A percentile compares a stretch with the other conserved stretches of the same genome.
Conservation (phyloP, 2,113 vertebrate genomes). For the Catharus minimus region DNA sequence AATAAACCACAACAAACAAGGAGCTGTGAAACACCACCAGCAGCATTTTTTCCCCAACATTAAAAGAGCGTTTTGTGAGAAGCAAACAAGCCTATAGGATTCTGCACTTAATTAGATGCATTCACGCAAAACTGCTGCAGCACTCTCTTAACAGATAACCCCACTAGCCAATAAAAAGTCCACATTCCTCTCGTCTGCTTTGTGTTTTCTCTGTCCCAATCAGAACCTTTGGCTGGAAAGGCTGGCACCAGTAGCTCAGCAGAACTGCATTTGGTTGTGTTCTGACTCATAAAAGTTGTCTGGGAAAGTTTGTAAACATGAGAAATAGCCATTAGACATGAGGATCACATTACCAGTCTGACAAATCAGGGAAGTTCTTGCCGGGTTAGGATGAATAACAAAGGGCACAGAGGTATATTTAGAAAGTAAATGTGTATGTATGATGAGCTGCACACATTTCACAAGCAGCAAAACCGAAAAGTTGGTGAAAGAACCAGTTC, state of each 20-base stretch:
- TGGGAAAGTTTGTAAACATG: slow-evolving; percentile 28
- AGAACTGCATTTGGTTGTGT: neutral
- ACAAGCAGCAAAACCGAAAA: slow-evolving; percentile 10
- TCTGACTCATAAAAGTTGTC: slow-evolving; percentile 34
- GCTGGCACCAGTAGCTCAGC: neutral
- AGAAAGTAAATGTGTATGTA: slow-evolving; percentile 15
- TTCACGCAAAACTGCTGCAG: neutral
- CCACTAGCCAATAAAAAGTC: neutral
- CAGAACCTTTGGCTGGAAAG: neutral
- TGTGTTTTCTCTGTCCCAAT: neutral
- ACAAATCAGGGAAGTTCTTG: slow-evolving; percentile 23
- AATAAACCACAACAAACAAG: slow-evolving; percentile 29
- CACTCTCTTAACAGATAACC: neutral
- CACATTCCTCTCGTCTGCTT: neutral
- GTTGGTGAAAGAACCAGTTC: slow-evolving; percentile 39
- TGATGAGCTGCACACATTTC: neutral
- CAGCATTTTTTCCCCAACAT: neutral
- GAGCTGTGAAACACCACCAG: neutral
- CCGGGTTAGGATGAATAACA: slow-evolving; percentile 17
- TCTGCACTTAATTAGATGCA: neutral
- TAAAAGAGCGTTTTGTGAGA: neutral
- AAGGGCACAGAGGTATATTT: slow-evolving; percentile 30
- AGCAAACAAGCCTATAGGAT: neutral
- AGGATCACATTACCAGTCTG: neutral
- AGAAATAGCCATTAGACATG: neutral